Conservation (phyloP, 1,140 invertebrate species). For the Caenorhabditis tropicalis region DNA sequence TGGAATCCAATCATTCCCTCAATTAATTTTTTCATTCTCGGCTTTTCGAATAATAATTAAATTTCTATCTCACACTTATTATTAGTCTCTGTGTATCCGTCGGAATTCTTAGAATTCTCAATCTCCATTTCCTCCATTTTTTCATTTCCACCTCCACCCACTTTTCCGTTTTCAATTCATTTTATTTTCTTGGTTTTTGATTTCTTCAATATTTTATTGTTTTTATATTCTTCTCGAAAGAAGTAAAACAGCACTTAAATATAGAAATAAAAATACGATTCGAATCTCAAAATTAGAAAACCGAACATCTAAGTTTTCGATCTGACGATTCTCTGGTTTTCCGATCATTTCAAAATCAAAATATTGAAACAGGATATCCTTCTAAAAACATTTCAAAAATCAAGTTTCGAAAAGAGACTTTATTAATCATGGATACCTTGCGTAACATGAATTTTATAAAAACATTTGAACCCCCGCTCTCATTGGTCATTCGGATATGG, state of each 20-base stretch:
- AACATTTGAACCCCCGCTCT: not conserved
- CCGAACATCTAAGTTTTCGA: no score
- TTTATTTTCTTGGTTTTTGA: not conserved
- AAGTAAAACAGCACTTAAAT: not conserved
- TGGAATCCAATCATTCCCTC: not conserved
- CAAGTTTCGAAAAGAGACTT: not conserved
- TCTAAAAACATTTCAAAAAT: slow-evolving; percentile 16
- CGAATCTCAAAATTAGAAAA: no score
- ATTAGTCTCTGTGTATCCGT: not conserved
- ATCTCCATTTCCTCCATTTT: no score
- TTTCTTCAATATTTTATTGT: not conserved
- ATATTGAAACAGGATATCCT: not conserved
- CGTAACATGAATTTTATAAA: not conserved
- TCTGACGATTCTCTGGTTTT: not conserved
- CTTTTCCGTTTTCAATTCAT: not conserved
- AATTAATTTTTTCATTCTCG: not conserved
- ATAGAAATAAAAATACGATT: no score
- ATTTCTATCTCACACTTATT: not conserved
- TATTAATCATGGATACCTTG: slow-evolving; percentile 10
- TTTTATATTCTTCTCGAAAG: not conserved
- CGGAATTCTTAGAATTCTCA: not conserved
- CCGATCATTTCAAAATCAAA: not conserved
- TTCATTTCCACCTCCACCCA: not conserved
- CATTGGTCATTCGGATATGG: not conserved
- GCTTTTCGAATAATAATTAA: not conserved